These are phyloP conservation scores for Trissonchulus sp. DNA, from an alignment of 2,888 invertebrate species.

Conservation along the genomic window DNA sequence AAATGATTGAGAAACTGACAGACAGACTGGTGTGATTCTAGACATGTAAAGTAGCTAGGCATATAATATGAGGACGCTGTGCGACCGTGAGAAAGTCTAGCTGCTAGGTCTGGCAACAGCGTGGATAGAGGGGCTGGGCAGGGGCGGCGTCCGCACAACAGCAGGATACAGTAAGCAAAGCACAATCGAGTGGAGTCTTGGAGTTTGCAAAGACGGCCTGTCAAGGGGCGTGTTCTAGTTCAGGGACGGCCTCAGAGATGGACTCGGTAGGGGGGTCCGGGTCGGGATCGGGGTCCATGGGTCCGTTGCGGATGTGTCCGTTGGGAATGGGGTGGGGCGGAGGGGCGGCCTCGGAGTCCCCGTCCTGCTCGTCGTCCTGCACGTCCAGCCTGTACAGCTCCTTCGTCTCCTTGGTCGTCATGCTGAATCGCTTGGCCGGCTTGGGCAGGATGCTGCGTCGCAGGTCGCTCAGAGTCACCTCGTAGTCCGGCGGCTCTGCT, in stretches of 20 bases:
- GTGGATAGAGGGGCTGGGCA: too few species aligned
- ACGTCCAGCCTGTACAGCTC: background rate
- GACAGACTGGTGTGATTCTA: too few species aligned
- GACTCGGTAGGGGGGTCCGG: background rate
- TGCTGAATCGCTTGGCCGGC: background rate
- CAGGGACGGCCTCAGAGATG: background rate
- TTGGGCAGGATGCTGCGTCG: background rate
- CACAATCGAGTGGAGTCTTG: too few species aligned
- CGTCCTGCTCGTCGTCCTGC: background rate
- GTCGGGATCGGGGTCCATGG: background rate
- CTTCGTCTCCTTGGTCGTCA: background rate
- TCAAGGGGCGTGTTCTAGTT: background rate
- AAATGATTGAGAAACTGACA: too few species aligned
- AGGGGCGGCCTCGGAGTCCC: background rate
- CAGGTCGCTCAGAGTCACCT: background rate
- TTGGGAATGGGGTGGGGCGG: background rate
- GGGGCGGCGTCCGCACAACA: too few species aligned
- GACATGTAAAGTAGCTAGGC: too few species aligned
- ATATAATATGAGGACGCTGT: too few species aligned
- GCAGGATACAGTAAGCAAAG: too few species aligned
- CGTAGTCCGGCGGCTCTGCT: conserved; percentile 21
- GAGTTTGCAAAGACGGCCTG: too few species aligned
- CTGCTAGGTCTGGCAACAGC: too few species aligned
- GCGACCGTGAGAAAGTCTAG: too few species aligned
- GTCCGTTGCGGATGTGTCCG: background rate